Evolutionary conservation across 2,888 invertebrate genomes (phyloP).

Genomic region (Dendrolimus houi): DNA sequence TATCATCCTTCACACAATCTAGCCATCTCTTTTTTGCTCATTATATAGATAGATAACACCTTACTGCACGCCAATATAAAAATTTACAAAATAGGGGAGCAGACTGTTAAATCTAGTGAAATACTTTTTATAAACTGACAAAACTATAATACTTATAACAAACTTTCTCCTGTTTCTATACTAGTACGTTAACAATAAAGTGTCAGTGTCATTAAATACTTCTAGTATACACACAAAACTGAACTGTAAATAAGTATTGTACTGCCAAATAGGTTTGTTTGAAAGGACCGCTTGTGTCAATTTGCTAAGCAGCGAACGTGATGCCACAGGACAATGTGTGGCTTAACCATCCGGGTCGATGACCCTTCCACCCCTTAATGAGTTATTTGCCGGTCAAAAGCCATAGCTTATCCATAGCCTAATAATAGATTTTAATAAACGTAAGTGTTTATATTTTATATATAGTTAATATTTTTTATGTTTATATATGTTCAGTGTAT

Average conservation of each 20-base stretch:
- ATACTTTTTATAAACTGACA: no score
- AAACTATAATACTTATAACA: no score
- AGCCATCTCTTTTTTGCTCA: no score
- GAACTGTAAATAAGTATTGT: neutral
- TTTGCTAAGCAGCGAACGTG: slow-evolving; percentile 26
- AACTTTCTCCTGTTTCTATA: no score
- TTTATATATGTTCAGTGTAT: no score
- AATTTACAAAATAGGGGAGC: no score
- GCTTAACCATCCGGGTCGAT: neutral
- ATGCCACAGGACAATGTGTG: slow-evolving; percentile 7
- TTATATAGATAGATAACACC: no score
- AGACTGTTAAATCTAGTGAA: no score
- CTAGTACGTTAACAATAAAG: no score
- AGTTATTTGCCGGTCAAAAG: neutral
- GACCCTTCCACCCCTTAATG: neutral
- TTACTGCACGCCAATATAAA: no score
- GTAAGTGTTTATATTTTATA: neutral
- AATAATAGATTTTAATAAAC: neutral
- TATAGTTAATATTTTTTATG: no score
- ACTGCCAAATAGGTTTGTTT: slow-evolving; percentile 19
- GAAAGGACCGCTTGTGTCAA: slow-evolving; percentile 33
- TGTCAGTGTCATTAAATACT: neutral
- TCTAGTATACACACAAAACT: neutral
- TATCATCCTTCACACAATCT: no score
- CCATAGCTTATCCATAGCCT: neutral